A percentile compares a stretch with the other conserved stretches of the same genome.
These are phyloP conservation scores for Eunapius fragilis DNA, from an alignment of 37 sponge, comb jelly and placozoan genomes.

Conservation along the genomic window DNA sequence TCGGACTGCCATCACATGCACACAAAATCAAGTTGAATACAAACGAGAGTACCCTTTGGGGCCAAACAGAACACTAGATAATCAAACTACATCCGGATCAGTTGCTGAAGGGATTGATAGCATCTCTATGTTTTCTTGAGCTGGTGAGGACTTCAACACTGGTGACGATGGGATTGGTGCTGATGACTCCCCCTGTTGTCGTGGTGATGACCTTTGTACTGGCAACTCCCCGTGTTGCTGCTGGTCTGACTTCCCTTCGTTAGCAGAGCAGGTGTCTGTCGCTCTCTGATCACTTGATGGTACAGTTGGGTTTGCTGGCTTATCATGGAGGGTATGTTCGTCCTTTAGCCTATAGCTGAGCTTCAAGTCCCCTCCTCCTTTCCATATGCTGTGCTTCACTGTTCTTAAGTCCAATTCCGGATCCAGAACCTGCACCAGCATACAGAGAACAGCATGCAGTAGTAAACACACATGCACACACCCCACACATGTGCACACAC, in stretches of 20 bases:
- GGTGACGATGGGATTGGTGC: not conserved
- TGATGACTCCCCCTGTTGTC: too few relatives aligned
- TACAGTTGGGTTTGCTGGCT: not conserved
- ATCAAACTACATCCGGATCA: too few relatives aligned
- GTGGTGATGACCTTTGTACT: too few relatives aligned
- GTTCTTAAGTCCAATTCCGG: conserved; percentile 87
- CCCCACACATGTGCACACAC: conserved; percentile 3
- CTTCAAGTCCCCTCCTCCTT: conserved; percentile 83
- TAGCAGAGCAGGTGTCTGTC: too few relatives aligned
- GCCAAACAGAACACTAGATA: too few relatives aligned
- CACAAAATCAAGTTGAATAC: too few relatives aligned
- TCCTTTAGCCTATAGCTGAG: conserved; percentile 68
- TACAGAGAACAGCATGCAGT: not conserved
- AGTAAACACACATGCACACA: not conserved
- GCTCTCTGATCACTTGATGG: too few relatives aligned
- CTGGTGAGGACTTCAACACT: not conserved
- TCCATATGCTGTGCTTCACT: conserved; percentile 88
- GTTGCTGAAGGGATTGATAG: too few relatives aligned
- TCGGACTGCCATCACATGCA: too few relatives aligned
- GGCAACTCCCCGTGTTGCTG: not conserved
- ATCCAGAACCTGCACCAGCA: conserved; percentile 70
- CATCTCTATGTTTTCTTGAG: not conserved
- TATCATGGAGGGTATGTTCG: not conserved
- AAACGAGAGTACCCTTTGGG: too few relatives aligned
- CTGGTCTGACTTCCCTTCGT: not conserved